Percentiles rank a stretch among this genome's conserved stretches.
Evolutionary conservation across 2,113 vertebrate genomes (phyloP).

Genomic region (Dinomys branickii): DNA sequence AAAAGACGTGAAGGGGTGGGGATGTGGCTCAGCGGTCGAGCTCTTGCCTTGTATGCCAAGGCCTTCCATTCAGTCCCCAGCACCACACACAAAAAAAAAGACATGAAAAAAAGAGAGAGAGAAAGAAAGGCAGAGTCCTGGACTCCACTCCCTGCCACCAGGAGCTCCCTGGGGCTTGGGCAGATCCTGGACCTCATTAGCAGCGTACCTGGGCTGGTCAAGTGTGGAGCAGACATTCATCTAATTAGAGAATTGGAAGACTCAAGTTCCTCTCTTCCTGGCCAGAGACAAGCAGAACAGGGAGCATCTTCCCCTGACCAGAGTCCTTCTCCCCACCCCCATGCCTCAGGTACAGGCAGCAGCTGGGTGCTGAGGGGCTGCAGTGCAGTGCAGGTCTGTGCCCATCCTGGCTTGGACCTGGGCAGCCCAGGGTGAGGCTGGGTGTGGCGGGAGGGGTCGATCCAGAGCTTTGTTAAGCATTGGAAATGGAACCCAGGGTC

Average conservation of each 20-base stretch:
- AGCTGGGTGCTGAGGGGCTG: not conserved
- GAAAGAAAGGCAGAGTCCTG: not conserved
- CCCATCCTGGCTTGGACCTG: not conserved
- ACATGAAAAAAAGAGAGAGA: not conserved
- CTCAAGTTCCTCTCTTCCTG: not conserved
- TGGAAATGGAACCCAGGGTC: not conserved
- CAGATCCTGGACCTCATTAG: not conserved
- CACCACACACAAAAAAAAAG: no score
- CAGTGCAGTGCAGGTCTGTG: not conserved
- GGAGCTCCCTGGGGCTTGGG: not conserved
- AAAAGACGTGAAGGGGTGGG: no score
- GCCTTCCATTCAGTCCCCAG: no score
- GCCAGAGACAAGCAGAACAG: not conserved
- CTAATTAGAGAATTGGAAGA: not conserved
- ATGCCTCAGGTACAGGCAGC: not conserved
- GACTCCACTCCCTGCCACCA: not conserved
- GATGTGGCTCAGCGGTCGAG: no score
- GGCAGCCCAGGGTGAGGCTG: not conserved
- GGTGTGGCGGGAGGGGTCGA: not conserved
- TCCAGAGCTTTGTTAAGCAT: not conserved
- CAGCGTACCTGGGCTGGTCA: not conserved
- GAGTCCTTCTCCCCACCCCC: not conserved
- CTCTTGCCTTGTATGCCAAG: no score
- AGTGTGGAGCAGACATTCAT: not conserved
- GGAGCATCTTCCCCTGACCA: not conserved